phyloP scores from a whole-genome alignment of 2,797 vertebrate species.

The Dendrocincla tyrannina region DNA sequence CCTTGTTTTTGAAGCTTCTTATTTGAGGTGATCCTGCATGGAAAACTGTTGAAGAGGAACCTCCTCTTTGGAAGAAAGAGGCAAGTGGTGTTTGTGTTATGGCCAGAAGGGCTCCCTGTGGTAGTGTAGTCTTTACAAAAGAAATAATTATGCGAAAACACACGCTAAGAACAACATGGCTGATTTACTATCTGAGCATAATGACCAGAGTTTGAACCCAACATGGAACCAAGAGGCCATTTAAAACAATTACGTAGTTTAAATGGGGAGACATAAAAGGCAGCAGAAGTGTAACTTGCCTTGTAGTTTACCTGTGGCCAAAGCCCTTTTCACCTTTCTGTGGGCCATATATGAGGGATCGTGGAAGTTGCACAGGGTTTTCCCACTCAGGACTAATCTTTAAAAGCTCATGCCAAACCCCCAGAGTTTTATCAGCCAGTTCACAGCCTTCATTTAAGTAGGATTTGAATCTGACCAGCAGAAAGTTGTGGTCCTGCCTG shows the following conservation, averaged over 20 bases:
- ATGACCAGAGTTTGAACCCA: slow-evolving; percentile 58
- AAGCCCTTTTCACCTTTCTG: background rate
- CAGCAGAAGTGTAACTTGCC: background rate
- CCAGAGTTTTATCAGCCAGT: background rate
- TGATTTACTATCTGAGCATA: slow-evolving; percentile 50
- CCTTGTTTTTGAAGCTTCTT: background rate
- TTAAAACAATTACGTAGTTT: slow-evolving; percentile 46
- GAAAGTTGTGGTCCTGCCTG: background rate
- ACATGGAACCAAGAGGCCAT: background rate
- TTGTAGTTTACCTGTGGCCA: background rate
- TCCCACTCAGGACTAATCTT: background rate
- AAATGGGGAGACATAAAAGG: slow-evolving; percentile 41
- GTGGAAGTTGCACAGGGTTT: background rate
- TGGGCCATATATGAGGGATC: background rate
- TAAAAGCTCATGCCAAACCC: background rate
- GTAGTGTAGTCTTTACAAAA: background rate
- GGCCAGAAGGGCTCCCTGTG: background rate
- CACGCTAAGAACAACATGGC: slow-evolving; percentile 38
- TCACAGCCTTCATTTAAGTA: background rate
- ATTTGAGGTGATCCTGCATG: background rate
- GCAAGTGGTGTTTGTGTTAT: background rate
- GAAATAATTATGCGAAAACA: background rate
- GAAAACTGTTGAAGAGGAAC: background rate
- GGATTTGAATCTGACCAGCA: background rate
- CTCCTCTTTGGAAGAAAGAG: background rate